Base-by-base conservation (phyloP, 2,113 vertebrate species). In the Henicopernis longicauda region DNA sequence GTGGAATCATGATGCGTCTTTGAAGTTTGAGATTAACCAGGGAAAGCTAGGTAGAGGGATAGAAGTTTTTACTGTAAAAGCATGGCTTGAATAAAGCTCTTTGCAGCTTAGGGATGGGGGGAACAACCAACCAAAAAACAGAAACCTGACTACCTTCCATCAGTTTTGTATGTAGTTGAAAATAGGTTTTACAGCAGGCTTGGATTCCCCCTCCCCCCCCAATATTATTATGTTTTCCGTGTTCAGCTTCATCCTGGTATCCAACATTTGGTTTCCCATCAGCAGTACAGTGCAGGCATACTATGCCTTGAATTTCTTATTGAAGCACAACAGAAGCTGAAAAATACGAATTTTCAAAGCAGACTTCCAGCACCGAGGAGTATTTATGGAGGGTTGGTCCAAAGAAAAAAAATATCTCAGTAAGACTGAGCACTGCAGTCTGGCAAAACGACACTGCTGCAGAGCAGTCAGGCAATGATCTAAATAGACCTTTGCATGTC, bases 201-300 rank as follows among this genome's bases (percentile, higher is more conserved):
- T 61, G 38, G 52, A 32, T 70, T 22, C 15, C 5, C 55, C 16
- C 40, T 40, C 27, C 8, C 26, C 8, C 16, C 20, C 14, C 19
- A 12, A 1, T 45, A 6, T 32, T 82, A 16, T 6, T 69, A 36
- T 21, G 3, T 1, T 47, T 54, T 54, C 52, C 82, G 26, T 31
- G 18, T 71, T 77, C 42, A 36, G 50, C 78, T 66, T 81, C 34
- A 52, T 72, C 21, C 62, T 42, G 61, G 66, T 80, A 85, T 32
- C 58, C 49, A 45, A 10, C 49, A 40, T 76, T 92, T 87, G 32
- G 45, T 83, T 98, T 97, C 74, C 67, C 88, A 95, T 57, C 62
- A 81, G 86, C 65, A 50, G 82, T 61, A 47, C 38, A 9, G 79
- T 84, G 85, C 94, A 55, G 70, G 82, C 95, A 74, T 69, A 31